Conservation (phyloP, 2,888 invertebrate species). For the Anarsia innoxiella region DNA sequence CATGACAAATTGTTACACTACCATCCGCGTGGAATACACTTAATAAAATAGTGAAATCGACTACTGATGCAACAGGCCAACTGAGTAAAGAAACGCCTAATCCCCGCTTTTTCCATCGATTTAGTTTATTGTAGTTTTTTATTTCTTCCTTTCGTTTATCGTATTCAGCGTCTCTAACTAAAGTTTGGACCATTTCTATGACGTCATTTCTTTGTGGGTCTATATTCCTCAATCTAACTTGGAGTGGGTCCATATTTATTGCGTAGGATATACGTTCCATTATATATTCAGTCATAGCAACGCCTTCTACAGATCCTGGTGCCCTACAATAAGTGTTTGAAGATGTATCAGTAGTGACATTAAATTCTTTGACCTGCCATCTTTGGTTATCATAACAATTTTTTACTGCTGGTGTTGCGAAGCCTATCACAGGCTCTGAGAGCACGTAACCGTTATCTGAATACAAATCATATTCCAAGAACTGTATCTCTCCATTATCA, state of each 20-base stretch:
- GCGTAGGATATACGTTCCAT: slow-evolving; percentile 76
- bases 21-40: slow-evolving; percentile 79
- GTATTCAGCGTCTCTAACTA: slow-evolving; percentile 56
- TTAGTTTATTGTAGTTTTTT: slow-evolving; percentile 68
- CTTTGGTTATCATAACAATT: slow-evolving; percentile 77
- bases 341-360: slow-evolving; percentile 77
- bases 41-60: slow-evolving; percentile 8
- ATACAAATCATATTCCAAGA: slow-evolving; percentile 68
- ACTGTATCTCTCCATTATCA: slow-evolving; percentile 79
- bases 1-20: slow-evolving; percentile 78
- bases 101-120: slow-evolving; percentile 83
- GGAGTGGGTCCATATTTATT: slow-evolving; percentile 65
- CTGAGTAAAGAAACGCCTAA: slow-evolving; percentile 49
- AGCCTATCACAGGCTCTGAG: slow-evolving; percentile 65
- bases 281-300: slow-evolving; percentile 58
- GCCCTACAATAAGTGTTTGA: slow-evolving; percentile 79
- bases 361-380: slow-evolving; percentile 50
- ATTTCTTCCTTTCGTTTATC: slow-evolving; percentile 47
- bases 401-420: slow-evolving; percentile 43
- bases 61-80: slow-evolving; percentile 71
- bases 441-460: slow-evolving; percentile 70
- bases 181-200: slow-evolving; percentile 52
- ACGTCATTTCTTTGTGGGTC: slow-evolving; percentile 37
- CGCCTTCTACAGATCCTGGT: slow-evolving; percentile 68
- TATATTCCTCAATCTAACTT: slow-evolving; percentile 45